Evolutionary conservation across 2,888 invertebrate species (phyloP).

Genomic region (Anagyrus pseudococci): DNA sequence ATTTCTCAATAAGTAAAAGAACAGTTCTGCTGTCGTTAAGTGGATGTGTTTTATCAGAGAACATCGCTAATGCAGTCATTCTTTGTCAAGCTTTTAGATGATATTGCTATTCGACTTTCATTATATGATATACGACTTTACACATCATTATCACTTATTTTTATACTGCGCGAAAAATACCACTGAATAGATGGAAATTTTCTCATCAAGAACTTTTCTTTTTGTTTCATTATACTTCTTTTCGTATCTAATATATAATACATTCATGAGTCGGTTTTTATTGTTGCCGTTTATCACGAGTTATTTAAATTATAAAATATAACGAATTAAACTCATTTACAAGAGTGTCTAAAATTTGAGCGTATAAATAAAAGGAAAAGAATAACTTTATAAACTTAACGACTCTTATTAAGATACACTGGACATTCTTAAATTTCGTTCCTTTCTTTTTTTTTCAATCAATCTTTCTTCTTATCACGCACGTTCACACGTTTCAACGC

Average conservation of each 20-base stretch:
- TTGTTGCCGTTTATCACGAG: constrained; percentile 46
- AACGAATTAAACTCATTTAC: constrained; percentile 35
- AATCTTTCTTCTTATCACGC: too few relatives aligned
- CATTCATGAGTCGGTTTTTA: constrained; percentile 51
- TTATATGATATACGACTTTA: constrained; percentile 13
- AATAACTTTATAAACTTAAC: constrained; percentile 25
- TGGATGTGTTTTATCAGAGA: too few relatives aligned
- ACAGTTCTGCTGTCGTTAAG: too few relatives aligned
- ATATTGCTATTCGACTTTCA: constrained; percentile 24
- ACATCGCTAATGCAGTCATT: constrained; percentile 33
- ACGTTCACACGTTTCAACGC: too few relatives aligned
- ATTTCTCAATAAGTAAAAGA: too few relatives aligned
- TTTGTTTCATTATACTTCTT: constrained; percentile 3
- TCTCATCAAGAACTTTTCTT: constrained; percentile 1
- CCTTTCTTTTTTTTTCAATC: too few relatives aligned
- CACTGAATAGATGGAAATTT: too few relatives aligned
- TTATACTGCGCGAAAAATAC: too few relatives aligned
- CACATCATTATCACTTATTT: constrained; percentile 21
- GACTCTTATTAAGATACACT: constrained; percentile 23
- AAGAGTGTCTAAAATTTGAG: constrained; percentile 23
- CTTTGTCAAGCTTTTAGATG: constrained; percentile 9
- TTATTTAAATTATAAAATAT: constrained; percentile 52
- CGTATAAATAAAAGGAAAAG: constrained; percentile 30
- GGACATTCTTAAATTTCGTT: too few relatives aligned
- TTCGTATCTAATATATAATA: constrained; percentile 54